Conservation (phyloP, 37 sponge, comb jelly and placozoan genomes). For the Dysidea cf. avara region DNA sequence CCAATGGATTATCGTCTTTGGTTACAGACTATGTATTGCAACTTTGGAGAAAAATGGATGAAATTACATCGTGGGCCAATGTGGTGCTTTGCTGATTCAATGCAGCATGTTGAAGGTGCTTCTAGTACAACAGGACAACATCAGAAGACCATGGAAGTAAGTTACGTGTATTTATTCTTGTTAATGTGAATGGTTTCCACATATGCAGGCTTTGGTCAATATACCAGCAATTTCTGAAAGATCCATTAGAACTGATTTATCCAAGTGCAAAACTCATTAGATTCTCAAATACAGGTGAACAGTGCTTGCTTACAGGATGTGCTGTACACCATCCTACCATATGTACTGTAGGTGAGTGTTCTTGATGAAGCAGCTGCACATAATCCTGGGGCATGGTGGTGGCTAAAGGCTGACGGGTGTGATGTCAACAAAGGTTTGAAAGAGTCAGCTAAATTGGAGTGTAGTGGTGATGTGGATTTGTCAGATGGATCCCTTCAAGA, state of each 20-base stretch:
- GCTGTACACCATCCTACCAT: no score
- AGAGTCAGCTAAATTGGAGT: constrained; percentile 17
- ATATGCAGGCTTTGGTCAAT: constrained; percentile 29
- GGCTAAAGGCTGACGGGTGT: no score
- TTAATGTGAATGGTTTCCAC: background rate
- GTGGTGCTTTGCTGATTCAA: constrained; percentile 24
- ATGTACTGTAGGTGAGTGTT: background rate
- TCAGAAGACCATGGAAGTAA: no score
- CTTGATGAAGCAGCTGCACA: background rate
- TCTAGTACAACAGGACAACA: background rate
- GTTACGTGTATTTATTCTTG: background rate
- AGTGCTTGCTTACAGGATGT: no score
- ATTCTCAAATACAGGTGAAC: no score
- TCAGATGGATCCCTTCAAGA: no score
- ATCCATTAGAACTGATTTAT: constrained; percentile 28
- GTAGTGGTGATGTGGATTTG: no score
- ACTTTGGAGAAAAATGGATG: no score
- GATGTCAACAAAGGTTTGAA: constrained; percentile 18
- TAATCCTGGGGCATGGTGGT: background rate
- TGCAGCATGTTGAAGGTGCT: background rate
- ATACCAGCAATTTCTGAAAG: constrained; percentile 28
- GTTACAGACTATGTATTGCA: constrained; percentile 28
- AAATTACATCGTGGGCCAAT: no score
- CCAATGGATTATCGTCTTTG: constrained; percentile 39
- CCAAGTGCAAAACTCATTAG: background rate